phyloP scores from a whole-genome alignment of 2,888 invertebrate species.

The Pseudanteris insignis region DNA sequence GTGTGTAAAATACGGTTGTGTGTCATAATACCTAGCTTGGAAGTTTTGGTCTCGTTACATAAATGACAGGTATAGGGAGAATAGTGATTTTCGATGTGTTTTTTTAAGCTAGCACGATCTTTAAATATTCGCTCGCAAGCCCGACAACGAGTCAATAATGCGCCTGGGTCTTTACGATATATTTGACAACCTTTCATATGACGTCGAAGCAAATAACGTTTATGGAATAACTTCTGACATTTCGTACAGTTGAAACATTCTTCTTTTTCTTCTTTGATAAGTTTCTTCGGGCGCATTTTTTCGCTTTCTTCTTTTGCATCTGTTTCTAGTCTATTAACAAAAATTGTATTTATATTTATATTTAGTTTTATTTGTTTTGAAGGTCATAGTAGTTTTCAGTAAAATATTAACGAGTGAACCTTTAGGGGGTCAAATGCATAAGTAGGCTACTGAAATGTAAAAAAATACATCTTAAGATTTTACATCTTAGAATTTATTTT shows the following conservation, averaged over 20 bases:
- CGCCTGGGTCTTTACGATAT: constrained; percentile 67
- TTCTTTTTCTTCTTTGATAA: constrained; percentile 35
- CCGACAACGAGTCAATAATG: constrained; percentile 69
- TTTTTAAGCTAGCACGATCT: constrained; percentile 69
- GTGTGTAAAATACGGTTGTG: constrained; percentile 70
- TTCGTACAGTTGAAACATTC: constrained; percentile 65
- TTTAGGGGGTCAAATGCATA: no score
- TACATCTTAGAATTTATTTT: no score
- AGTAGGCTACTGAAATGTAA: no score
- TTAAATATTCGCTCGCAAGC: constrained; percentile 71
- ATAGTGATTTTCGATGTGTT: constrained; percentile 70
- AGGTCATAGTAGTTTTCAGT: no score
- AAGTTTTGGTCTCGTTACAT: constrained; percentile 69
- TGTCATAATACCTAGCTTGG: constrained; percentile 70
- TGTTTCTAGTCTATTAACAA: constrained; percentile 60
- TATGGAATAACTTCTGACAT: constrained; percentile 70
- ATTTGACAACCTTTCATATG: constrained; percentile 72
- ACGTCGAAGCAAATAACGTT: constrained; percentile 69
- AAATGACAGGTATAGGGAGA: constrained; percentile 69
- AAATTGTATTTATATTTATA: no score
- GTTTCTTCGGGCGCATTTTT: constrained; percentile 50
- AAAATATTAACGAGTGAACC: no score
- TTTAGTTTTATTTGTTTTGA: no score
- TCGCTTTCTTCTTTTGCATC: constrained; percentile 55
- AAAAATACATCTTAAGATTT: no score